A percentile compares a stretch with the other conserved stretches of the same genome.
Conservation (phyloP, 2,888 invertebrate genomes). For the Tipula helvola region DNA sequence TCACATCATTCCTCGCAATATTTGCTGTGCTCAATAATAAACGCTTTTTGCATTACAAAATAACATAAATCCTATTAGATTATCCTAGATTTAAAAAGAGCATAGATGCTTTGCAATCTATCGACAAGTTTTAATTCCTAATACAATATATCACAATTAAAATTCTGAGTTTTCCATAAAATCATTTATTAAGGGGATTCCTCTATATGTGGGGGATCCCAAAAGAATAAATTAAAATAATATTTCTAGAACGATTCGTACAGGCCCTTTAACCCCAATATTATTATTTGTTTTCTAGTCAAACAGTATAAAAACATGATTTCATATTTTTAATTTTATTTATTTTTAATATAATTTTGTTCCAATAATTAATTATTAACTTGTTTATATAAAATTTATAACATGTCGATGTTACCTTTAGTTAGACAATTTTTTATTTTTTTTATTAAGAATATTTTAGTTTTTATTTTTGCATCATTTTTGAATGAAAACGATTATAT, state of each 20-base stretch:
- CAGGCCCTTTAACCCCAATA: not conserved
- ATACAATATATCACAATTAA: not conserved
- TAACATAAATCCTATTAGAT: not conserved
- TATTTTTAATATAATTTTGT: not conserved
- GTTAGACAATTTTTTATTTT: not conserved
- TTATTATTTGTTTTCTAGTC: not conserved
- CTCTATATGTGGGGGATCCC: not conserved
- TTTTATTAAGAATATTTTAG: not conserved
- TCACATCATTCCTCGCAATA: not conserved
- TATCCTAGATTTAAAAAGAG: not conserved
- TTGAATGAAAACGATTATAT: not conserved
- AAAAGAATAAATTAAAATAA: not conserved
- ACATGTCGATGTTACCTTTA: not conserved
- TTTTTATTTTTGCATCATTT: not conserved
- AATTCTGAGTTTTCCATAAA: not conserved
- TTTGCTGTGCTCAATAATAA: not conserved
- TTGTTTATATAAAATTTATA: not conserved
- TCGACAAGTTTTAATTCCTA: not conserved
- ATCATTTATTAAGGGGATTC: not conserved
- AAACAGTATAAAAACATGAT: not conserved
- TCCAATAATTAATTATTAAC: not conserved
- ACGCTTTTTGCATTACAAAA: not conserved
- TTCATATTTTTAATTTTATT: not conserved
- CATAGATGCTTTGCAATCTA: not conserved
- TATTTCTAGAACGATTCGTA: not conserved